Percentiles rank a stretch among this genome's conserved stretches.
Evolutionary conservation across 2,797 vertebrate species (phyloP).

Genomic region (Sarcophilus harrisii): DNA sequence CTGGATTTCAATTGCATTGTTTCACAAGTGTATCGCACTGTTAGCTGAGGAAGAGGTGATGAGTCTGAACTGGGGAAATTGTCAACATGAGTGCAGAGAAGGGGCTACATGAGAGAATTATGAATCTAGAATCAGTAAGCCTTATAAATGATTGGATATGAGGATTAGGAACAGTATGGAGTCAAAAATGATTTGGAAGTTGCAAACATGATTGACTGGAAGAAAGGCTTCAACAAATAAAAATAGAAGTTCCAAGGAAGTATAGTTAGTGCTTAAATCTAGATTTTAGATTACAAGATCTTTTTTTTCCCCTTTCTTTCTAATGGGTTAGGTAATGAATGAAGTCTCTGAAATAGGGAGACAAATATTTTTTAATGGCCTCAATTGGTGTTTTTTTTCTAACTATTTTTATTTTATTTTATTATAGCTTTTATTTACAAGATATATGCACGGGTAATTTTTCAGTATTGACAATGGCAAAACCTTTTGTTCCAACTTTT

Average conservation of each 20-base stretch:
- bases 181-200: not conserved
- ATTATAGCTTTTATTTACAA: too few relatives aligned
- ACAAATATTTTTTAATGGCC: not conserved
- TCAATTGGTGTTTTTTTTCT: not conserved
- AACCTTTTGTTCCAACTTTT: too few relatives aligned
- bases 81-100: not conserved
- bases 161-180: not conserved
- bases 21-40: not conserved
- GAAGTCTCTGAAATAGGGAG: not conserved
- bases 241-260: not conserved
- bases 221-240: not conserved
- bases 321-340: not conserved
- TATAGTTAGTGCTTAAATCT: not conserved
- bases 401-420: too few relatives aligned
- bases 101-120: not conserved
- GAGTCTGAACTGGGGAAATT: not conserved
- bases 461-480: too few relatives aligned
- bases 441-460: too few relatives aligned
- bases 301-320: not conserved
- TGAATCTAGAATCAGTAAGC: not conserved
- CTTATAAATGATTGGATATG: not conserved
- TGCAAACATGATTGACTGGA: not conserved
- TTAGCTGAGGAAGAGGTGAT: not conserved
- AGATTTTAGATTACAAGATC: not conserved
- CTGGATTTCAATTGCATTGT: not conserved